phyloP scores from a whole-genome alignment of 1,140 invertebrate species.

The Parapsyche elsis region DNA sequence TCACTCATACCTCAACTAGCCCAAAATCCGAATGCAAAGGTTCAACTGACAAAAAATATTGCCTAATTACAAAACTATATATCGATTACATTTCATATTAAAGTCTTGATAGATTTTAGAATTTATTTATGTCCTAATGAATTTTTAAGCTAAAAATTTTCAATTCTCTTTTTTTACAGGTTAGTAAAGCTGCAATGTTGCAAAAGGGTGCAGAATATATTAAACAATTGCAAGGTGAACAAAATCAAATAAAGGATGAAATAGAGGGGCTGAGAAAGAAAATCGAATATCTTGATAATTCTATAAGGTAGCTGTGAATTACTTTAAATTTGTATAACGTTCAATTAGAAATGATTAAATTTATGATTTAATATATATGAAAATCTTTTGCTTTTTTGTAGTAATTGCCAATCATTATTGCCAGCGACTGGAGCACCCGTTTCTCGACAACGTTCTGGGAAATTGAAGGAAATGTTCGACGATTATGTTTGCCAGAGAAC shows the following conservation, averaged over 20 bases:
- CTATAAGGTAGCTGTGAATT: constrained; percentile 77
- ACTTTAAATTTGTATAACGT: too few relatives aligned
- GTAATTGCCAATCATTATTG: constrained; percentile 92
- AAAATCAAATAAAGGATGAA: constrained; percentile 89
- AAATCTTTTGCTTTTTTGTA: constrained; percentile 63
- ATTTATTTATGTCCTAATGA: too few relatives aligned
- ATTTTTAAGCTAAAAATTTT: constrained; percentile 5
- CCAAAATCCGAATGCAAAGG: constrained; percentile 91
- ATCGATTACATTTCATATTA: too few relatives aligned
- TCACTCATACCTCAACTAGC: constrained; percentile 92
- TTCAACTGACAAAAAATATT: too few relatives aligned
- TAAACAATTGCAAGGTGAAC: constrained; percentile 86
- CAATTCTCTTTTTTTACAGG: constrained; percentile 60
- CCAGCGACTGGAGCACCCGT: constrained; percentile 96
- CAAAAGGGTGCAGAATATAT: constrained; percentile 98
- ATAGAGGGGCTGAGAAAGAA: constrained; percentile 87
- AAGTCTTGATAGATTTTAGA: too few relatives aligned
- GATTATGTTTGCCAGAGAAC: constrained; percentile 89
- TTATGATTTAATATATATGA: background rate
- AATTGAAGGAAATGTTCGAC: constrained; percentile 95
- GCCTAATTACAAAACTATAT: too few relatives aligned
- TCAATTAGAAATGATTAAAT: too few relatives aligned
- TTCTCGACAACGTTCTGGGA: constrained; percentile 86
- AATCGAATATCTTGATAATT: constrained; percentile 90
- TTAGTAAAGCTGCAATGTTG: constrained; percentile 96